Conservation (phyloP, 1,140 invertebrate species). For the Aplysia californica region DNA sequence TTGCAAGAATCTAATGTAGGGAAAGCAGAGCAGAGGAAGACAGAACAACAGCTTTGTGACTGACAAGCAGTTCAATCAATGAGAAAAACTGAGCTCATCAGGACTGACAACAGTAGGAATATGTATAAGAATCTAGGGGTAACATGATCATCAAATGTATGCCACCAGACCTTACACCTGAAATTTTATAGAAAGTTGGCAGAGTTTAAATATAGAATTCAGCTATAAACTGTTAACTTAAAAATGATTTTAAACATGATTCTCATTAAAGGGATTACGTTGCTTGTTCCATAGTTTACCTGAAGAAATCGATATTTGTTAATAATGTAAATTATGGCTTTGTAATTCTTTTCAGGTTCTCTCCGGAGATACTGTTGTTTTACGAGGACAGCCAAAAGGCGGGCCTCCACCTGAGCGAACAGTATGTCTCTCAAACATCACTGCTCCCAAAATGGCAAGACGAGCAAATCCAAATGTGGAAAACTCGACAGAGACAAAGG, state of each 20-base stretch:
- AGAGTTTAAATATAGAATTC: background rate
- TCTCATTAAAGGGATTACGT: background rate
- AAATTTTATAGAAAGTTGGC: background rate
- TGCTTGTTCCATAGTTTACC: too few relatives aligned
- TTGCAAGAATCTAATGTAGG: too few relatives aligned
- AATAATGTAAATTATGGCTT: background rate
- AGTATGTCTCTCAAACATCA: constrained; percentile 89
- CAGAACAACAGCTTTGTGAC: background rate
- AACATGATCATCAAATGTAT: background rate
- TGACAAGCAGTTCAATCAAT: background rate
- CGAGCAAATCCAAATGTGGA: constrained; percentile 73
- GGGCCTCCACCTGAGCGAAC: constrained; percentile 92
- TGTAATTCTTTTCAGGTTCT: constrained; percentile 75
- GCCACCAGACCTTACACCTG: background rate
- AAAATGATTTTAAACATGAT: background rate
- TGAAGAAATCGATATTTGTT: background rate
- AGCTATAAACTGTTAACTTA: background rate
- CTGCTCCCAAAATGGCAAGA: constrained; percentile 90
- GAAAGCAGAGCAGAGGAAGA: too few relatives aligned
- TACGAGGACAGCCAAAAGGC: constrained; percentile 80
- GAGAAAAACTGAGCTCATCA: background rate
- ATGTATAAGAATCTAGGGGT: background rate
- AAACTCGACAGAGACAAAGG: constrained; percentile 78
- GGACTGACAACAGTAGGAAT: too few relatives aligned
- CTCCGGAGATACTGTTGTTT: constrained; percentile 90